These are phyloP conservation scores for Chloroceryle inda DNA, from an alignment of 2,797 vertebrate genomes.

Conservation along the genomic window DNA sequence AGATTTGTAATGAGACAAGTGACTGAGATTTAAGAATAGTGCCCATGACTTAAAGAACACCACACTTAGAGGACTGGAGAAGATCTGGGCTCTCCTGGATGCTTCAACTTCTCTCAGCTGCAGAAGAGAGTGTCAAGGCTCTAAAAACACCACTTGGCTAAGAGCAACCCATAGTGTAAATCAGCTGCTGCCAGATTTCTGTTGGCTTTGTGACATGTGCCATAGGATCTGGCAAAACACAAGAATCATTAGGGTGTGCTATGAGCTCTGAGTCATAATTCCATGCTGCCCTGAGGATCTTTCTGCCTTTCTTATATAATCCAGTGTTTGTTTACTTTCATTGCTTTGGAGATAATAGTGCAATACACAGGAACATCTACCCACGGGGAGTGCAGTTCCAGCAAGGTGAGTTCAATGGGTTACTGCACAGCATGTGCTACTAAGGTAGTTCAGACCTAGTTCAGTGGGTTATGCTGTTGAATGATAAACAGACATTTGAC, in stretches of 20 bases:
- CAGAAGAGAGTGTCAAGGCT: neutral
- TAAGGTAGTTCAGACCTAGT: constrained; percentile 42
- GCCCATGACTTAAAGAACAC: neutral
- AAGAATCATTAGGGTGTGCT: constrained; percentile 2
- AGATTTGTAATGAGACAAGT: neutral
- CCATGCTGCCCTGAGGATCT: constrained; percentile 16
- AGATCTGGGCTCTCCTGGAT: neutral
- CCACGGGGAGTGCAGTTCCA: constrained; percentile 34
- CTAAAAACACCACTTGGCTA: neutral
- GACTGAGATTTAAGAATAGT: neutral
- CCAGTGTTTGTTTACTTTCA: constrained; percentile 53
- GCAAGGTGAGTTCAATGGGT: constrained; percentile 42
- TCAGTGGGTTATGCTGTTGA: constrained; percentile 33
- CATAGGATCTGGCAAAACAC: neutral
- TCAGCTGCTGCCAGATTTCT: constrained; percentile 7
- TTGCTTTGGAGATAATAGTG: constrained; percentile 55
- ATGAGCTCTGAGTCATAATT: constrained; percentile 36
- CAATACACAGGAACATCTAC: neutral
- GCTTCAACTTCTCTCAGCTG: neutral
- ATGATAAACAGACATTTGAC: neutral
- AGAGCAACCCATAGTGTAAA: neutral
- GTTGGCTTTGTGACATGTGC: neutral
- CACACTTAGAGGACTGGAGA: neutral
- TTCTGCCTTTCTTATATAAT: constrained; percentile 62
- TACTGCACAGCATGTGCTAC: neutral